phyloP scores from a whole-genome alignment of 2,113 vertebrate genomes.

The Atrichornis clamosus region DNA sequence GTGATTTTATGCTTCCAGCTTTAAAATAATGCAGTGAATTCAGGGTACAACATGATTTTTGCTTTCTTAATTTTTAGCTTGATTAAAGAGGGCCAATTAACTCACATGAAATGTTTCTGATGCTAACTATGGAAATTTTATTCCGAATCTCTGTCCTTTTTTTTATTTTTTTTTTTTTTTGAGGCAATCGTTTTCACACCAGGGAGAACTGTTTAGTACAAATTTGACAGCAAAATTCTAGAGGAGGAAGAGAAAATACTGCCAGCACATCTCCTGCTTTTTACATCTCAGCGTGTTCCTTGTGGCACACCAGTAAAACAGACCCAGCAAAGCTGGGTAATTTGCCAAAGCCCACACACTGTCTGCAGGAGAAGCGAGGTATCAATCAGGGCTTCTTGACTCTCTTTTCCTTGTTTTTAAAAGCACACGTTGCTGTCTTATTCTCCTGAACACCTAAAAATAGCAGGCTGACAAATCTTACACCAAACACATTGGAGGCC shows the following conservation, averaged over 20 bases:
- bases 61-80: background rate
- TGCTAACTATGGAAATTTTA: background rate
- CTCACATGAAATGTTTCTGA: background rate
- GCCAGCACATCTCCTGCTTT: background rate
- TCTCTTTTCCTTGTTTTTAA: background rate
- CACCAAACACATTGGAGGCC: background rate
- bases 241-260: background rate
- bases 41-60: background rate
- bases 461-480: background rate
- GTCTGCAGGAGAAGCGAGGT: background rate
- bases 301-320: background rate
- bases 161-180: background rate
- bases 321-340: background rate
- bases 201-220: background rate
- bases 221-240: background rate
- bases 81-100: background rate
- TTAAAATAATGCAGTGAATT: background rate
- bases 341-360: constrained; percentile 21
- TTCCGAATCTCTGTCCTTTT: background rate
- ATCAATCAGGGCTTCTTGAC: background rate
- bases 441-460: background rate
- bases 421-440: background rate
- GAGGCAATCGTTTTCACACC: background rate
- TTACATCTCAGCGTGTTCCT: background rate
- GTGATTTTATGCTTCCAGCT: background rate